These are phyloP conservation scores for Drosophila anceps DNA, from an alignment of 2,888 invertebrate species.

Conservation along the genomic window DNA sequence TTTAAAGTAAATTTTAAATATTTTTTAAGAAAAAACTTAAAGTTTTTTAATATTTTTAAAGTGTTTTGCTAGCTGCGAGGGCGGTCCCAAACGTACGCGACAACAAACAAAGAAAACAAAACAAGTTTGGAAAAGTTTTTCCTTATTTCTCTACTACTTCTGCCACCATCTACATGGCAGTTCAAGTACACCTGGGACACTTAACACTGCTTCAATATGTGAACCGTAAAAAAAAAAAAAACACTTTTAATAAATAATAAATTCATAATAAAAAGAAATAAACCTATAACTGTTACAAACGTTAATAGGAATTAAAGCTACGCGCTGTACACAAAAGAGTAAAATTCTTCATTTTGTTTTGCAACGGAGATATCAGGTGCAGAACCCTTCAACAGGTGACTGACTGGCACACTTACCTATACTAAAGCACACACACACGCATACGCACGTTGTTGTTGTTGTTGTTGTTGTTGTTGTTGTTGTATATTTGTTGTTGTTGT, in stretches of 20 bases:
- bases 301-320: not conserved
- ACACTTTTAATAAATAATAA: not conserved
- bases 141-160: too few species aligned
- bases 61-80: too few species aligned
- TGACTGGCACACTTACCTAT: slow-evolving; percentile 44
- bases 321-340: not conserved
- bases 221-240: too few species aligned
- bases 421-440: slow-evolving; percentile 11
- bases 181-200: too few species aligned
- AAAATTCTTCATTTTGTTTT: not conserved
- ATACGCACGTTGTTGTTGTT: slow-evolving; percentile 13
- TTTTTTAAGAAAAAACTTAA: too few species aligned
- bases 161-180: too few species aligned
- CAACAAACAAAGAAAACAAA: too few species aligned
- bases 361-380: not conserved
- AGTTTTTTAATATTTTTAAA: too few species aligned
- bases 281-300: not conserved
- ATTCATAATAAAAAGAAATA: not conserved
- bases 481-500: slow-evolving; percentile 9
- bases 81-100: too few species aligned
- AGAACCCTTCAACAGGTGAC: slow-evolving; percentile 66
- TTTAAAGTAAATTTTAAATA: too few species aligned
- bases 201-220: too few species aligned
- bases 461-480: slow-evolving; percentile 7
- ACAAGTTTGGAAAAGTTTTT: too few species aligned